A percentile compares a stretch with the other conserved stretches of the same genome.
Conservation (phyloP, 1,140 invertebrate genomes). For the Globodera rostochiensis region DNA sequence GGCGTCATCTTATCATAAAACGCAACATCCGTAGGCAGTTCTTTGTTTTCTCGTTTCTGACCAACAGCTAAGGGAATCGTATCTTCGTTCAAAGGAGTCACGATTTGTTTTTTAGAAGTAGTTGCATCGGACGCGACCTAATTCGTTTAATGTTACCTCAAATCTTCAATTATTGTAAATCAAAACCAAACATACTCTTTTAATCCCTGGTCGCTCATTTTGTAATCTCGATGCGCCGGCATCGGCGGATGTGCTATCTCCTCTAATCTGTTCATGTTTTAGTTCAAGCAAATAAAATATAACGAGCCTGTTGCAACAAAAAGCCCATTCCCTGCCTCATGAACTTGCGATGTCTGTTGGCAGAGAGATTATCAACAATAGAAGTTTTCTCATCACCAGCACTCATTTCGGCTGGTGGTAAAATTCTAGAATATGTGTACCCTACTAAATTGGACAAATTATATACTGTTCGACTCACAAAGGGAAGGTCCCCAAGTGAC, state of each 20-base stretch:
- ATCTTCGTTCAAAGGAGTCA: neutral
- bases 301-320: constrained; percentile 16
- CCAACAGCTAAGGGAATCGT: neutral
- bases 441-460: too few species aligned
- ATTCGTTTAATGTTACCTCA: neutral
- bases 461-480: too few species aligned
- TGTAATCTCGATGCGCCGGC: neutral
- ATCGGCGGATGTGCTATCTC: neutral
- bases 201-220: neutral
- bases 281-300: neutral
- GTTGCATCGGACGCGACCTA: neutral
- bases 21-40: neutral
- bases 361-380: neutral
- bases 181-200: neutral
- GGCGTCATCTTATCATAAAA: constrained; percentile 21
- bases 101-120: neutral
- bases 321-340: constrained; percentile 9
- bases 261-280: neutral
- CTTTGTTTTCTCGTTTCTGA: neutral
- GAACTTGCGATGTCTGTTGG: neutral
- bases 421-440: too few species aligned
- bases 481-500: too few species aligned
- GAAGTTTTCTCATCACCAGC: neutral
- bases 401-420: neutral
- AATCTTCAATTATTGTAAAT: neutral